Evolutionary conservation across 2,888 invertebrate species (phyloP), one percentile per base, ranked within the genome.

Genomic region (Ectobius pallidus): DNA sequence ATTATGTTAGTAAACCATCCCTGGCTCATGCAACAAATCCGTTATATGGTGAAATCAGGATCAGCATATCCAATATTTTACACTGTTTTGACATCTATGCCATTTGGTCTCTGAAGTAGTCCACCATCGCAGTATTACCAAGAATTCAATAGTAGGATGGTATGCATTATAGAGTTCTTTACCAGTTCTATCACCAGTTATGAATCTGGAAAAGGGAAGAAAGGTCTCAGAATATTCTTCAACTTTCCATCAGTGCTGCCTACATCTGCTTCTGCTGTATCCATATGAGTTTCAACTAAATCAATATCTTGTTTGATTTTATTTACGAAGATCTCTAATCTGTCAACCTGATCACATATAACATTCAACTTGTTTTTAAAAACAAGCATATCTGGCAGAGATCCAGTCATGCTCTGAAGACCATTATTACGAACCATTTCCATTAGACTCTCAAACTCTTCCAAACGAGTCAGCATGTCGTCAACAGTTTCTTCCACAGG

Each of bases 381-480:
- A 76, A 83, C 84, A 74, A 85, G 81, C 25, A 89, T 86, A 78
- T 88, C 86, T 22, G 82, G 81, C 25, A 88, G 82, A 27, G 88
- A 84, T 78, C 86, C 78, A 71, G 78, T 75, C 77, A 84, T 79
- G 79, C 85, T 84, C 77, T 86, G 84, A 78, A 82, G 80, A 78
- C 86, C 84, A 80, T 85, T 85, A 75, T 78, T 79, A 52, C 82
- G 82, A 39, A 77, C 86, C 81, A 88, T 87, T 75, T 87, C 85
- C 39, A 90, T 79, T 61, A 90, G 85, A 76, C 88, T 88, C 76
- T 89, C 87, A 75, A 90, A 85, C 80, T 90, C 90, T 81, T 90
- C 90, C 27, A 90, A 82, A 74, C 90, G 84, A 0, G 89, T 88
- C 67, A 90, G 80, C 88, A 90, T 90, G 78, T 90, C 89, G 77